Evolutionary conservation across 2,888 invertebrate species (phyloP).

Genomic region (Nephrocerus scutellatus): DNA sequence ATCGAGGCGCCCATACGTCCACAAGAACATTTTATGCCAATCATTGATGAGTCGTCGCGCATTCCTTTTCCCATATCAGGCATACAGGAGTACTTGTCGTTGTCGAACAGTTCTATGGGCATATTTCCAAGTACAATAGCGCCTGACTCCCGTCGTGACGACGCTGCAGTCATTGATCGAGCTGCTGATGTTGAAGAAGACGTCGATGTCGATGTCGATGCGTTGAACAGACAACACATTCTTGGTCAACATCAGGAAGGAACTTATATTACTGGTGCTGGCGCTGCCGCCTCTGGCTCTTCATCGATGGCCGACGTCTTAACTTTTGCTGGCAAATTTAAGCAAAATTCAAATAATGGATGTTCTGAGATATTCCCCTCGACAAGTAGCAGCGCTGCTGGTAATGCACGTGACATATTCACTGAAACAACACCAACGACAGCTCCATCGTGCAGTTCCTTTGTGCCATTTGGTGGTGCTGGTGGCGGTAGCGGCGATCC

Average conservation of each 20-base stretch:
- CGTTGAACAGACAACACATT: no score
- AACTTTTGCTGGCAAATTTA: constrained; percentile 43
- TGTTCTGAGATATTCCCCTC: not conserved
- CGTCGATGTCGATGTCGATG: no score
- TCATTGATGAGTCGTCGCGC: constrained; percentile 23
- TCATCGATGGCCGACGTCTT: constrained; percentile 24
- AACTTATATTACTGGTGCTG: constrained; percentile 10
- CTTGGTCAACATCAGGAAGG: no score
- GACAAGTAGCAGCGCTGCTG: constrained; percentile 4
- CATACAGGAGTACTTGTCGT: constrained; percentile 24
- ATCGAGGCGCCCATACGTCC: not conserved
- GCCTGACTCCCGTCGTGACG: no score
- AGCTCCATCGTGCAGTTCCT: constrained; percentile 5
- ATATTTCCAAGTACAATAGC: no score
- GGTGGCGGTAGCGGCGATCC: constrained; percentile 23
- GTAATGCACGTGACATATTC: not conserved
- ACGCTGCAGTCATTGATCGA: no score
- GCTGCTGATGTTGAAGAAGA: no score
- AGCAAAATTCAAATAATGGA: constrained; percentile 20
- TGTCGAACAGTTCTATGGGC: constrained; percentile 39
- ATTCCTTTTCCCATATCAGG: constrained; percentile 22
- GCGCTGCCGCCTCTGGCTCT: not conserved
- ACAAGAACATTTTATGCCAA: constrained; percentile 22
- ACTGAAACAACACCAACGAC: constrained; percentile 1
- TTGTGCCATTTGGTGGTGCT: constrained; percentile 19